Evolutionary conservation across 2,797 vertebrate species (phyloP).

Genomic region (Vireo griseus): DNA sequence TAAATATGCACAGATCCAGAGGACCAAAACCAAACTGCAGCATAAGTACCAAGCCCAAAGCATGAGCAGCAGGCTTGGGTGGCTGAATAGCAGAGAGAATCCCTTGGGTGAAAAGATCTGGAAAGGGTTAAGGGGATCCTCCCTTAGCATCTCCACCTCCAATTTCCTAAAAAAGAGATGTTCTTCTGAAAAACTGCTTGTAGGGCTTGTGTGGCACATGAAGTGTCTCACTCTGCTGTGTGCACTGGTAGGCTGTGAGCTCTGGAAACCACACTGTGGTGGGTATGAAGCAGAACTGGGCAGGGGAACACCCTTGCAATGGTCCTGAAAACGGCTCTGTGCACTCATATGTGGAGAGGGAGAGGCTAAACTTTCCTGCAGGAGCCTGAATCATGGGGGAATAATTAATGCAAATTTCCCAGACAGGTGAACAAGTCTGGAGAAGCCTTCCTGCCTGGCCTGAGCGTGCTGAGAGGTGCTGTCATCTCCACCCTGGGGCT

Average conservation of each 20-base stretch:
- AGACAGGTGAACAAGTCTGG: background rate
- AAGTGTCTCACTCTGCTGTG: background rate
- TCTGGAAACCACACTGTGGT: background rate
- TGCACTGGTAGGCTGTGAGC: background rate
- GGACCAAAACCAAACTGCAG: background rate
- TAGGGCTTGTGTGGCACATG: background rate
- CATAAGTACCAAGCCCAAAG: background rate
- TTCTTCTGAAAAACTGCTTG: background rate
- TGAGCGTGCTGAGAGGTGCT: fast-evolving
- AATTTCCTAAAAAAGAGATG: background rate
- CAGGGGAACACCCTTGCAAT: background rate
- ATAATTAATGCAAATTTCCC: background rate
- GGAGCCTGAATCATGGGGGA: background rate
- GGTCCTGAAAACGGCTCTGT: background rate
- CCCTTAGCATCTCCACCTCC: background rate
- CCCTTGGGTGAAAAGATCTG: background rate
- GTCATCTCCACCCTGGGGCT: background rate
- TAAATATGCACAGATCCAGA: background rate
- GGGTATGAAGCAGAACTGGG: background rate
- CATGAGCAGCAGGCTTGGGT: background rate
- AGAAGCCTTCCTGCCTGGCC: background rate
- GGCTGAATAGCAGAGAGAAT: background rate
- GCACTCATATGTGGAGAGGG: fast-evolving
- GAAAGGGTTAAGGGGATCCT: background rate
- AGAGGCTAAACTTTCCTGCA: background rate